phyloP scores from a whole-genome alignment of 2,888 invertebrate species.

The Clanis bilineata region DNA sequence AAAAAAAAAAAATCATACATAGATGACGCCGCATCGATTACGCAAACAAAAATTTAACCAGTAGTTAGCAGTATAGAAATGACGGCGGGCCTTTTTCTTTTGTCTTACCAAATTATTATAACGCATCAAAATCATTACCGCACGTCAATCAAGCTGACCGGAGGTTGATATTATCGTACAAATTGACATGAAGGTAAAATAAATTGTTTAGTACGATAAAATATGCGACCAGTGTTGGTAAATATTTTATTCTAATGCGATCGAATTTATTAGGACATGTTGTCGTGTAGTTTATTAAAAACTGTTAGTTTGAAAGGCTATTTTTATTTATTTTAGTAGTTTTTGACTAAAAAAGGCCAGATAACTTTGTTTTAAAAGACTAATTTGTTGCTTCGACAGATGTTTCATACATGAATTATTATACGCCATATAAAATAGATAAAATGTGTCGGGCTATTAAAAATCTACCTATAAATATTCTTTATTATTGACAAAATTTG shows the following conservation, averaged over 20 bases:
- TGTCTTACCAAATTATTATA: conserved; percentile 54
- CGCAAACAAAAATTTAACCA: conserved; percentile 62
- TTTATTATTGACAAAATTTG: too few relatives aligned
- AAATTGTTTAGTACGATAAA: conserved; percentile 19
- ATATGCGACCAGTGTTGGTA: neutral
- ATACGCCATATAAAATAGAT: too few relatives aligned
- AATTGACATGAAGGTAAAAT: conserved; percentile 34
- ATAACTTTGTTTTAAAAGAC: too few relatives aligned
- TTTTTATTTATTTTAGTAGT: too few relatives aligned
- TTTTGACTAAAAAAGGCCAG: too few relatives aligned
- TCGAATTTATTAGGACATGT: conserved; percentile 20
- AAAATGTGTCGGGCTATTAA: too few relatives aligned
- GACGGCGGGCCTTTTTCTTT: conserved; percentile 44
- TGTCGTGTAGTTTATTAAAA: conserved; percentile 5
- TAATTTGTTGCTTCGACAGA: too few relatives aligned
- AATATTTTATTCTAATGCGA: conserved; percentile 1
- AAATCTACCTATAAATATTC: too few relatives aligned
- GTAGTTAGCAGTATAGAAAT: conserved; percentile 50
- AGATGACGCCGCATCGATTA: conserved; percentile 47
- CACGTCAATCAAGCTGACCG: conserved; percentile 53
- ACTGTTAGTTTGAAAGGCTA: neutral
- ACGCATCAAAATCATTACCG: conserved; percentile 57
- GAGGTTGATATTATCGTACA: conserved; percentile 43
- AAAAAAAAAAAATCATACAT: neutral
- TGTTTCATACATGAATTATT: too few relatives aligned